These are phyloP conservation scores for Macrocentrus cingulum DNA, from an alignment of 1,140 invertebrate species.

Conservation along the genomic window DNA sequence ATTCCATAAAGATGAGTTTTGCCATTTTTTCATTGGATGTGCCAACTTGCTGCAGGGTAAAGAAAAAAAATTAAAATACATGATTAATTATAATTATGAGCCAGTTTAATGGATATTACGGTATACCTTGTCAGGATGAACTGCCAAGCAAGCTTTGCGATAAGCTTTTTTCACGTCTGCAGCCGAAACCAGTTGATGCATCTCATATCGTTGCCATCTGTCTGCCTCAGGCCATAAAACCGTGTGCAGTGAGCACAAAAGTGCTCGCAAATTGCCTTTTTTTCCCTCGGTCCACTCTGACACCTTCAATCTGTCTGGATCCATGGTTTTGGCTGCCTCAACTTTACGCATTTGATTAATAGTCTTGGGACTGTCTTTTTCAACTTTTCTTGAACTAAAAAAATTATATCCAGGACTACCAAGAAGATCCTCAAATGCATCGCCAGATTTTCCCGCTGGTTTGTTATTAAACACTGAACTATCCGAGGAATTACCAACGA, in stretches of 20 bases:
- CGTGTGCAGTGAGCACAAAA: constrained; percentile 91
- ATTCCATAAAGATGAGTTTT: constrained; percentile 97
- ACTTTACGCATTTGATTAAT: constrained; percentile 92
- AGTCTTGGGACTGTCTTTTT: constrained; percentile 80
- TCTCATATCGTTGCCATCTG: constrained; percentile 89
- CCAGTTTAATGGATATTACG: constrained; percentile 15
- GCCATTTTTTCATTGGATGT: constrained; percentile 89
- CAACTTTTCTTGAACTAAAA: constrained; percentile 61
- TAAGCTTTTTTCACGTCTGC: constrained; percentile 96
- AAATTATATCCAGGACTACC: constrained; percentile 87
- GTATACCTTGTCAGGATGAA: constrained; percentile 96
- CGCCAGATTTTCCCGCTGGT: constrained; percentile 59
- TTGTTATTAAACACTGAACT: constrained; percentile 41
- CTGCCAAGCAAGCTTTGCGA: constrained; percentile 90
- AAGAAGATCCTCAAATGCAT: constrained; percentile 88
- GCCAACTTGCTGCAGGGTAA: constrained; percentile 79
- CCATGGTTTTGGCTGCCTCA: constrained; percentile 83
- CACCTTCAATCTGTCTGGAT: constrained; percentile 88
- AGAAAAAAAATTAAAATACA: constrained; percentile 23
- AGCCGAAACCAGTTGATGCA: constrained; percentile 88
- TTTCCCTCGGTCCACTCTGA: constrained; percentile 89
- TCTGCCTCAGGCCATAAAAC: constrained; percentile 90
- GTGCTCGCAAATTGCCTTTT: constrained; percentile 91
- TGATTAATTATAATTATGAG: constrained; percentile 13
- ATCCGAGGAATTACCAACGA: constrained; percentile 15